Conservation (phyloP, 2,888 invertebrate species). For the Epirrita christyi region DNA sequence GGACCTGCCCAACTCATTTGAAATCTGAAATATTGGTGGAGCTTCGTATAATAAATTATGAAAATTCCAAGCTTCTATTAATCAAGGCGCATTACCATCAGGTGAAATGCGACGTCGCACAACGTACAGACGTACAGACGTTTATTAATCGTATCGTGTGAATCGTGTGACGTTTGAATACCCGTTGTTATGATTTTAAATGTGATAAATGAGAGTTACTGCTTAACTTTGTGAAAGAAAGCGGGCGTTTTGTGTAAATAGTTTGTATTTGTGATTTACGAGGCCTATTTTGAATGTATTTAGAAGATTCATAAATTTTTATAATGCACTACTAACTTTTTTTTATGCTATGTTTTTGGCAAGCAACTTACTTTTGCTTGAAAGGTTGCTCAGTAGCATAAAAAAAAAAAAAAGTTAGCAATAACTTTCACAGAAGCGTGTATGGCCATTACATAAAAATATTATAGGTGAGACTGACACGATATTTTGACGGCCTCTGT, state of each 20-base stretch:
- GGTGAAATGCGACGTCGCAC: conserved; percentile 25
- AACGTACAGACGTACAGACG: conserved; percentile 21
- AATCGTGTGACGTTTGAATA: conserved; percentile 18
- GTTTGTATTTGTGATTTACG: too few relatives aligned
- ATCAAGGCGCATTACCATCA: conserved; percentile 42
- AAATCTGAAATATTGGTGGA: conserved; percentile 14
- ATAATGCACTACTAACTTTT: too few relatives aligned
- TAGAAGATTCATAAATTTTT: too few relatives aligned
- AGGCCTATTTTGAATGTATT: too few relatives aligned
- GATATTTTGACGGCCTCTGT: background rate
- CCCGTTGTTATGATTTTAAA: conserved; percentile 14
- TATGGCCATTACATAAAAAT: too few relatives aligned
- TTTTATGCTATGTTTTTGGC: too few relatives aligned
- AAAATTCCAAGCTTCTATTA: conserved; percentile 40
- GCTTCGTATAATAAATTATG: conserved; percentile 37
- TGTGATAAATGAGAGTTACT: conserved; percentile 4
- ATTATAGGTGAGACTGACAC: too few relatives aligned
- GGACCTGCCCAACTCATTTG: conserved; percentile 2
- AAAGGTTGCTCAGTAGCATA: background rate
- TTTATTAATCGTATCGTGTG: conserved; percentile 29
- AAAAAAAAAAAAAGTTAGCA: too few relatives aligned
- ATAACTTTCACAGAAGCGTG: too few relatives aligned
- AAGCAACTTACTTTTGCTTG: too few relatives aligned
- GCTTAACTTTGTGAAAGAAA: background rate
- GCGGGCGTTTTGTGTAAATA: background rate